Percentiles rank a stretch among this genome's conserved stretches.
These are phyloP conservation scores for Tapirus terrestris DNA, from an alignment of 2,113 vertebrate genomes.

Conservation along the genomic window DNA sequence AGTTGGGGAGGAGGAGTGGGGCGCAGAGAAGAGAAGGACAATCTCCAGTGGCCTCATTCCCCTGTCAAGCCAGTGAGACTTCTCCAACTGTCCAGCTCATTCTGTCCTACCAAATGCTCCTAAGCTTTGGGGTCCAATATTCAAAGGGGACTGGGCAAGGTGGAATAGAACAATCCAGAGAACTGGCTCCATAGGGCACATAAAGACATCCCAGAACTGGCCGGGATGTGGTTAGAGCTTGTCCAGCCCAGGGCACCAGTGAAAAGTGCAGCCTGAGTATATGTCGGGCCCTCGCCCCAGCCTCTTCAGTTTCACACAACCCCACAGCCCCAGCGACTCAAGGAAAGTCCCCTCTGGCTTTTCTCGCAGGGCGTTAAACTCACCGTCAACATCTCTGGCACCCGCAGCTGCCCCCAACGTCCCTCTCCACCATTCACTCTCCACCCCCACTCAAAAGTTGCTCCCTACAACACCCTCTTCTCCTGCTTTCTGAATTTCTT, in stretches of 20 bases:
- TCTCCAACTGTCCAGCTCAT: neutral
- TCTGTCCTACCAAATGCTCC: neutral
- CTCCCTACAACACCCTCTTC: neutral
- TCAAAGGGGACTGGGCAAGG: neutral
- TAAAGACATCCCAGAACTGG: neutral
- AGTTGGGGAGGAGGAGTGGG: neutral
- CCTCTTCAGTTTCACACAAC: neutral
- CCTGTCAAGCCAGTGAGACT: neutral
- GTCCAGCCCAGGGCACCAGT: neutral
- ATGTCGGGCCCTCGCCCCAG: neutral
- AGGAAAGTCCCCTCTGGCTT: neutral
- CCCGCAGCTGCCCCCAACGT: neutral
- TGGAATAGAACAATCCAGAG: neutral
- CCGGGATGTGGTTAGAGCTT: neutral
- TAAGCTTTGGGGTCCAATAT: neutral
- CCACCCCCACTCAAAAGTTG: neutral
- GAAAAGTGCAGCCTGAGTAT: neutral
- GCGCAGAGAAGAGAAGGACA: neutral
- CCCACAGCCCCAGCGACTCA: neutral
- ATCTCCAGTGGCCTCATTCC: neutral
- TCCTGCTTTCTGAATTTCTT: neutral
- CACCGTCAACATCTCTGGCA: neutral
- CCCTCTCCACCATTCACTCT: neutral
- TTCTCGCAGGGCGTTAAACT: neutral
- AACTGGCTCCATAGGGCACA: neutral